Evolutionary conservation across 2,113 vertebrate species (phyloP), one percentile per base, ranked within the genome.

Genomic region (zebrafish (Danio rerio)): DNA sequence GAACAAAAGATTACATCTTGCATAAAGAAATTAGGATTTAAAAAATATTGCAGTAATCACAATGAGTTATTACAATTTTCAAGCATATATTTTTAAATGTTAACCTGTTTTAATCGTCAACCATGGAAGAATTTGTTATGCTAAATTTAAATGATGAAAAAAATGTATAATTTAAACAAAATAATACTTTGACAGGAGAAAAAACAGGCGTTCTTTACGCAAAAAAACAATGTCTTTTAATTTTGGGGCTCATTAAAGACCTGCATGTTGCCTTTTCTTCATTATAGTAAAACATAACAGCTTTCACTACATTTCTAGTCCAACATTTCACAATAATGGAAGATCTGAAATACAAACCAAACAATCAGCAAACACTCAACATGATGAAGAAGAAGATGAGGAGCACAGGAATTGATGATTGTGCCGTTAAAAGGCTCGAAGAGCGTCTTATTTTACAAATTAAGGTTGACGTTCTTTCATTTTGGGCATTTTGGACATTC

Each of bases 271-370:
- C 31, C 31, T 31, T n/a, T n/a, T n/a, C n/a, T n/a, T n/a, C n/a
- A n/a, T n/a, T n/a, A n/a, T n/a, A 31, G 31, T 31, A 55, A 31
- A 63, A 63, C 21, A 7, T 40, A 6, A n/a, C 15, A 4, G 16
- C 15, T n/a, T 56, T 56, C 7, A 20, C 58, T 61, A 61, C 10
- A 10, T 21, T 21, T 61, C 58, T 61, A 61, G 7, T 65, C 62
- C 62, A n/a, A 65, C 40, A 65, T 65, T 65, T 65, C 31, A 65
- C 62, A 43, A 66, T 40, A n/a, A 42, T 42, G 42, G 9, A 66
- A 66, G 15, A 66, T 16, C 16, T 18, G 40, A 2, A n/a, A n/a
- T 3, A 10, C 1, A 68, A 68, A 47, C 43, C 65, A 68, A 68
- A 18, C 10, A 4, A 47, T 68, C 42, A 45, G 65, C 16, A 68